A percentile compares a stretch with the other conserved stretches of the same genome.
Evolutionary conservation across 2,797 vertebrate genomes (phyloP).

Genomic region (Channallabes apus): DNA sequence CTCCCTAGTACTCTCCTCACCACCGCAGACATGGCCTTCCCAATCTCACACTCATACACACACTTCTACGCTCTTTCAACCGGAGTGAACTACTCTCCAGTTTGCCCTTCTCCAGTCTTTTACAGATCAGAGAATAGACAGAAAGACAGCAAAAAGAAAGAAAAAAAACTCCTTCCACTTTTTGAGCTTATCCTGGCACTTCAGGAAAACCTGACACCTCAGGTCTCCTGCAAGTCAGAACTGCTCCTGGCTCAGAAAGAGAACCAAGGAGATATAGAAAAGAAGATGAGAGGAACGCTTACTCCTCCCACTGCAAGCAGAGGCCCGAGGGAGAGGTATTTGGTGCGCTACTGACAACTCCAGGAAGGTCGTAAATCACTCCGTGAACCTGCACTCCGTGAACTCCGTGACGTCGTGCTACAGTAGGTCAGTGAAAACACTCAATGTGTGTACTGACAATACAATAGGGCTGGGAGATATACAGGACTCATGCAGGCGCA

Average conservation of each 20-base stretch:
- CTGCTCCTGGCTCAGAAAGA: slow-evolving; percentile 41
- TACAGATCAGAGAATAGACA: neutral
- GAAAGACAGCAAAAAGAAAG: neutral
- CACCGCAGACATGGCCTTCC: slow-evolving; percentile 73
- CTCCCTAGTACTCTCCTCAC: slow-evolving; percentile 78
- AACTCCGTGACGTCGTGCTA: slow-evolving; percentile 1
- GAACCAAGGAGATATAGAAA: slow-evolving; percentile 7
- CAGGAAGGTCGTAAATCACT: slow-evolving; percentile 42
- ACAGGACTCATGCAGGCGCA: slow-evolving; percentile 3
- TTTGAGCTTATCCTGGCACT: slow-evolving; percentile 19
- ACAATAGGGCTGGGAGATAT: neutral
- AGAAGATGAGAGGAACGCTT: slow-evolving; percentile 25
- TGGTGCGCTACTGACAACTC: slow-evolving; percentile 30
- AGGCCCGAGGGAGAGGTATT: slow-evolving; percentile 36
- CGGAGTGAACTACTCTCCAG: neutral
- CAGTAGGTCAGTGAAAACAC: neutral
- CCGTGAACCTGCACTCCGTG: too few relatives aligned
- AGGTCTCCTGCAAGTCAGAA: slow-evolving; percentile 45
- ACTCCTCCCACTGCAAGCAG: slow-evolving; percentile 50
- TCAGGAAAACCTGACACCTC: slow-evolving; percentile 27
- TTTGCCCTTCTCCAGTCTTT: slow-evolving; percentile 9
- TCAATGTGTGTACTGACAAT: slow-evolving; percentile 1
- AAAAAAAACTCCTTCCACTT: neutral
- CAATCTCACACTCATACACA: neutral
- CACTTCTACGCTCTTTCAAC: neutral